Percentiles rank a stretch among this genome's conserved stretches.
These are phyloP conservation scores for Desmophyllum pertusum DNA, from an alignment of 92 coral and sea anemone genomes.

Conservation along the genomic window DNA sequence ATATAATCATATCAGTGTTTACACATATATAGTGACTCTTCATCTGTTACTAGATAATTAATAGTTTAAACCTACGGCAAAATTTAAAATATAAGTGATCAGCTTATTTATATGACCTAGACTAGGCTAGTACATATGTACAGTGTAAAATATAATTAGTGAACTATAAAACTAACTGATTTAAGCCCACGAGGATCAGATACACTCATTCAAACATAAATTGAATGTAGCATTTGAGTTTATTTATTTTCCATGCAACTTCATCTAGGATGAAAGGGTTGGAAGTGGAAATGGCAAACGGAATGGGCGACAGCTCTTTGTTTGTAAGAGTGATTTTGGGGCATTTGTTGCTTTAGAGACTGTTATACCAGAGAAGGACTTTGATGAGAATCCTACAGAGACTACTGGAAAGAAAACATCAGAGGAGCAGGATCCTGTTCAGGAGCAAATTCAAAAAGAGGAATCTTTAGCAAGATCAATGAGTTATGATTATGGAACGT, in stretches of 20 bases:
- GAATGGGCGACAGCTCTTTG: slow-evolving; percentile 52
- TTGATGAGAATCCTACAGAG: slow-evolving; percentile 27
- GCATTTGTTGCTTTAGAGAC: slow-evolving; percentile 43
- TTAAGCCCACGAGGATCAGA: too few relatives aligned
- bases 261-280: slow-evolving; percentile 40
- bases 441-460: not conserved
- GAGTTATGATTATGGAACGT: not conserved
- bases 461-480: slow-evolving; percentile 3
- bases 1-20: too few relatives aligned
- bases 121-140: too few relatives aligned
- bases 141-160: too few relatives aligned
- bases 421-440: not conserved
- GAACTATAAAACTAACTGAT: too few relatives aligned
- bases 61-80: too few relatives aligned
- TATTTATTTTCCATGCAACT: not conserved
- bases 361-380: slow-evolving; percentile 68
- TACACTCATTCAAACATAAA: too few relatives aligned
- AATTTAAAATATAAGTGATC: too few relatives aligned
- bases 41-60: too few relatives aligned
- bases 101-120: too few relatives aligned
- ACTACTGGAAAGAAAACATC: not conserved
- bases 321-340: slow-evolving; percentile 61
- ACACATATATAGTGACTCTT: too few relatives aligned
- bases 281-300: slow-evolving; percentile 77
- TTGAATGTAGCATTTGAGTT: too few relatives aligned